phyloP scores from a whole-genome alignment of 2,888 invertebrate species.

The Spodoptera picta region DNA sequence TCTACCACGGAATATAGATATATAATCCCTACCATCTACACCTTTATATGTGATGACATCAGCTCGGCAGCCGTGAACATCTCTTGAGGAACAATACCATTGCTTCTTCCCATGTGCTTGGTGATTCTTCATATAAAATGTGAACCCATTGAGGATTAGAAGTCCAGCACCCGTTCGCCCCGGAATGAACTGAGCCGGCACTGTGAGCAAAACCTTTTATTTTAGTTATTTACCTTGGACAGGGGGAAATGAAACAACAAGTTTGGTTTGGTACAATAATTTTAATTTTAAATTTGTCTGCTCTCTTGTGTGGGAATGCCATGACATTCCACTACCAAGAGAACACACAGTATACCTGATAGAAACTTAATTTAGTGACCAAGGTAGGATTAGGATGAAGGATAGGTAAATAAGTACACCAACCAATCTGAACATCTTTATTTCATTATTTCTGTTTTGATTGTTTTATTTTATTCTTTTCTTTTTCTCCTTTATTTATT shows the following conservation, averaged over 20 bases:
- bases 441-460: conserved; percentile 39
- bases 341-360: conserved; percentile 39
- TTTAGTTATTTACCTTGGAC: conserved; percentile 51
- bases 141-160: conserved; percentile 82
- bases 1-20: conserved; percentile 82
- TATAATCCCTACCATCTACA: conserved; percentile 80
- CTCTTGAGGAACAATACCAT: conserved; percentile 85
- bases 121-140: conserved; percentile 86
- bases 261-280: conserved; percentile 20
- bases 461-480: conserved; percentile 1
- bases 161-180: conserved; percentile 83
- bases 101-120: conserved; percentile 86
- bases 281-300: conserved; percentile 40
- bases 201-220: conserved; percentile 74
- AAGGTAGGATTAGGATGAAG: conserved; percentile 57
- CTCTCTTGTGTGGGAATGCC: conserved; percentile 45
- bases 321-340: conserved; percentile 31
- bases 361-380: conserved; percentile 4
- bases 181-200: conserved; percentile 84
- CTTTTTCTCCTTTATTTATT: conserved; percentile 39
- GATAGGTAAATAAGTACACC: conserved; percentile 73
- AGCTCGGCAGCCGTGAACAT: conserved; percentile 82
- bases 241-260: conserved; percentile 56
- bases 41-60: conserved; percentile 85
- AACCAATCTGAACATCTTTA: conserved; percentile 63